These are phyloP conservation scores for Macrocentrus cingulum DNA, from an alignment of 1,140 invertebrate genomes.

Conservation along the genomic window DNA sequence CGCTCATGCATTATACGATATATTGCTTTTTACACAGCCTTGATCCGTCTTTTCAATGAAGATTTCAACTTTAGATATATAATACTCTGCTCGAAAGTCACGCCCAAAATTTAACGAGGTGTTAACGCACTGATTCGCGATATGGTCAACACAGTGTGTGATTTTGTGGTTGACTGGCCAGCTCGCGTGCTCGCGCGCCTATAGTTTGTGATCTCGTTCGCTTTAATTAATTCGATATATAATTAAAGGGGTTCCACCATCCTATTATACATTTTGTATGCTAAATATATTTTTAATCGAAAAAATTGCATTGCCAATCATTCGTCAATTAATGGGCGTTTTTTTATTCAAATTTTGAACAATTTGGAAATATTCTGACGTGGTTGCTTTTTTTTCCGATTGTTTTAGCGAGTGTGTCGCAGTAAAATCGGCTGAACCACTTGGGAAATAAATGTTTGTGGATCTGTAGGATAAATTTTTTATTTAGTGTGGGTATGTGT, in stretches of 20 bases:
- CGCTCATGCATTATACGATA: neutral
- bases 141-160: neutral
- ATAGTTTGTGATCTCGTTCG: constrained; percentile 10
- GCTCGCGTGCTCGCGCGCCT: constrained; percentile 25
- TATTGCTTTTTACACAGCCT: neutral
- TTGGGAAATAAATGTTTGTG: neutral
- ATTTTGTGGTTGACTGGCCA: constrained; percentile 11
- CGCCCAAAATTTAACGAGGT: constrained; percentile 24
- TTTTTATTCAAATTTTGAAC: no score
- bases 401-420: neutral
- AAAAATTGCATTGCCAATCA: no score
- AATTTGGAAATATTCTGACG: no score
- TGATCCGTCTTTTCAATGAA: constrained; percentile 10
- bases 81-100: no score
- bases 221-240: constrained; percentile 29
- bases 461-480: constrained; percentile 1
- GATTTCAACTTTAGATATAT: constrained; percentile 21
- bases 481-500: neutral
- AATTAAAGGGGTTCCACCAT: constrained; percentile 17
- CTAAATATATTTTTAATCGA: constrained; percentile 16
- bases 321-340: no score
- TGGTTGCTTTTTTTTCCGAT: no score
- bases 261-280: neutral
- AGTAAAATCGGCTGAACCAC: constrained; percentile 10
- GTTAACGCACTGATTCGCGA: constrained; percentile 19